Conservation (phyloP, 2,113 vertebrate genomes). For the Fukomys damarensis region DNA sequence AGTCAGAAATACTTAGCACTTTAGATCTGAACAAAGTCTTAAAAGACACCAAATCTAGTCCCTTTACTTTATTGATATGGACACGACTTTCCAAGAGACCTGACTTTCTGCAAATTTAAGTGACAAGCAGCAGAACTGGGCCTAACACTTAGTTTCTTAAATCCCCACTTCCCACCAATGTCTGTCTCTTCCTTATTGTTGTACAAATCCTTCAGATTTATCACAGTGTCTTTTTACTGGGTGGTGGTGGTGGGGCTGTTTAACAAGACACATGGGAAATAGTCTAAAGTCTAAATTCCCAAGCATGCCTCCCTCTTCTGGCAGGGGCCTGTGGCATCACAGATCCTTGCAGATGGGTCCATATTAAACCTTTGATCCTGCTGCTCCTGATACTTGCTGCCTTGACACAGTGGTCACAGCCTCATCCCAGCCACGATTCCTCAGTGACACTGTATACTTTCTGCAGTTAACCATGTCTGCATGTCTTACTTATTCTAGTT, state of each 20-base stretch:
- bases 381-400: background rate
- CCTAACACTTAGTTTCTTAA: background rate
- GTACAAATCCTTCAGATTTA: background rate
- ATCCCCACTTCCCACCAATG: background rate
- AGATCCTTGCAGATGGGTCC: background rate
- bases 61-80: background rate
- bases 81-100: background rate
- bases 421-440: no score
- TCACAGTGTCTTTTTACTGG: background rate
- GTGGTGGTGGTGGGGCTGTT: no score
- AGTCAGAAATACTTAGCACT: conserved; percentile 19
- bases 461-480: background rate
- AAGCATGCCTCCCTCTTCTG: background rate
- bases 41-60: background rate
- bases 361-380: background rate
- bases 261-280: background rate
- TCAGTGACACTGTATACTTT: background rate
- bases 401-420: fast-evolving
- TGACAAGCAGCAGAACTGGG: background rate
- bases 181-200: background rate
- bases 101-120: background rate
- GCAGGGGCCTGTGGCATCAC: background rate
- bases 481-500: background rate
- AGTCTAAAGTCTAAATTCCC: background rate
- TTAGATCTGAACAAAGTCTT: conserved; percentile 8